A percentile compares a stretch with the other conserved stretches of the same genome.
Evolutionary conservation across 2,888 invertebrate species (phyloP).

Genomic region (Trypoxylon attenuatum): DNA sequence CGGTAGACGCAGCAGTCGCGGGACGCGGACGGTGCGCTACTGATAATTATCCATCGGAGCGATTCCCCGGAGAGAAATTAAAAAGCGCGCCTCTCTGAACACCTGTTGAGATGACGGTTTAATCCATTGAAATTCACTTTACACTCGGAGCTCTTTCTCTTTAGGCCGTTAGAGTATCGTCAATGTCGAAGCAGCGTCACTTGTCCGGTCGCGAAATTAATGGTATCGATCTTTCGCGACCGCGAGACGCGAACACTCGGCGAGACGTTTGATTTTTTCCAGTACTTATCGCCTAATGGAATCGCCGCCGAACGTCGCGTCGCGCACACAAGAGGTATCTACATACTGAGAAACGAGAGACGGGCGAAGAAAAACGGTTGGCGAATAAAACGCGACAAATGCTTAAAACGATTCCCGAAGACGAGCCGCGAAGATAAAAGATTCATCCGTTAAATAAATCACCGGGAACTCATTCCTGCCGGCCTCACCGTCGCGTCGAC

Average conservation of each 20-base stretch:
- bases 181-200: constrained; percentile 5
- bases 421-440: constrained; percentile 45
- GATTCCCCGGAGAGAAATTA: neutral
- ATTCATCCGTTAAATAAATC: constrained; percentile 57
- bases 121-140: constrained; percentile 21
- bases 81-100: constrained; percentile 19
- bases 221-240: neutral
- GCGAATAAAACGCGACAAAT: constrained; percentile 33
- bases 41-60: neutral
- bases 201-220: neutral
- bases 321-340: no score
- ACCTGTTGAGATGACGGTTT: constrained; percentile 40
- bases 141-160: constrained; percentile 3
- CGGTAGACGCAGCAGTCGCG: neutral
- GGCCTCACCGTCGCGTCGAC: neutral
- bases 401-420: constrained; percentile 49
- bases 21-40: no score
- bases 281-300: constrained; percentile 54
- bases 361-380: neutral
- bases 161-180: constrained; percentile 27
- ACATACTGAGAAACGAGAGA: neutral
- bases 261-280: constrained; percentile 48
- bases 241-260: constrained; percentile 1
- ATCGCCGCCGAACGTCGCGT: constrained; percentile 32
- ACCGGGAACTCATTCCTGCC: constrained; percentile 23